Percentiles rank a stretch among this genome's conserved stretches.
These are phyloP conservation scores for Drosophila yooni DNA, from an alignment of 2,888 invertebrate species.

Conservation along the genomic window DNA sequence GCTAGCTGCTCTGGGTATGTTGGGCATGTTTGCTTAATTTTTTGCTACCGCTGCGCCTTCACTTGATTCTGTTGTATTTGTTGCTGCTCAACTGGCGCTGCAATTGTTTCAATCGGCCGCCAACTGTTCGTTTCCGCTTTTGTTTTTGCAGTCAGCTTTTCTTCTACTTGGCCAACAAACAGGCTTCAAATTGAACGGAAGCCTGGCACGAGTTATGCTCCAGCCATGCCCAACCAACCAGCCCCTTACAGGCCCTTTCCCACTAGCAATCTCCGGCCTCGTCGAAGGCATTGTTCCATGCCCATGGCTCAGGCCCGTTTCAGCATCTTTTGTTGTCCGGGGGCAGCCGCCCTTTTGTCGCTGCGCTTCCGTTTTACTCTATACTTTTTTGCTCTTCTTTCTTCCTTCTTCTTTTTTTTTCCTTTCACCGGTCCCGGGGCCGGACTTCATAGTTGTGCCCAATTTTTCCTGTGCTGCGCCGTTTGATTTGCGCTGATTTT, in stretches of 20 bases:
- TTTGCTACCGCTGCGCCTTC: constrained; percentile 64
- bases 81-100: constrained; percentile 55
- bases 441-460: constrained; percentile 58
- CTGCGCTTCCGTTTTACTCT: constrained; percentile 61
- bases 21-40: constrained; percentile 72
- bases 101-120: constrained; percentile 78
- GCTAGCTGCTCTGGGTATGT: constrained; percentile 55
- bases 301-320: constrained; percentile 62
- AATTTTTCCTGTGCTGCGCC: constrained; percentile 69
- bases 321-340: constrained; percentile 74
- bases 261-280: constrained; percentile 65
- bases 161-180: constrained; percentile 73
- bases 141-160: constrained; percentile 67
- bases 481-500: constrained; percentile 79
- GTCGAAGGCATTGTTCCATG: constrained; percentile 73
- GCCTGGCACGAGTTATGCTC: constrained; percentile 71
- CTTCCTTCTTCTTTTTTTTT: neutral
- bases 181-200: constrained; percentile 80
- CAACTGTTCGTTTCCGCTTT: constrained; percentile 77
- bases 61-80: constrained; percentile 28
- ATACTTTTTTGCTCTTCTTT: constrained; percentile 26
- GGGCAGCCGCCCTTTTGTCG: constrained; percentile 61
- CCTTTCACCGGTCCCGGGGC: constrained; percentile 39
- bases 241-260: constrained; percentile 10
- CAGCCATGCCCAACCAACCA: constrained; percentile 45